Conservation (phyloP, 2,113 vertebrate species). For the Raja brachyura region DNA sequence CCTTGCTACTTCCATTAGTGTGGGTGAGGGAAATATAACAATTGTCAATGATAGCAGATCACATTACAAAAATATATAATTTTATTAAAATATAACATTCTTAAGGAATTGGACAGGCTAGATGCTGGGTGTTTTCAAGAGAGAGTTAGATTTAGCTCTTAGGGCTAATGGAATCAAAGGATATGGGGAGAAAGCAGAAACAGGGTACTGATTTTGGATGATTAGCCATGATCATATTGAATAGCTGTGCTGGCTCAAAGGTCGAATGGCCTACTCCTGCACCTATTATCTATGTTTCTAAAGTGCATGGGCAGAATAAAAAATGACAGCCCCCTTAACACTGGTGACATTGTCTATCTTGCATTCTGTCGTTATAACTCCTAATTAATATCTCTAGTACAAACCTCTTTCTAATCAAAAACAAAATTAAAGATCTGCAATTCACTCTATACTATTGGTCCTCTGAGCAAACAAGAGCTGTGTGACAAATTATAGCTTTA, state of each 20-base stretch:
- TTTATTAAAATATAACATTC: not conserved
- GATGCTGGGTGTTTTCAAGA: no score
- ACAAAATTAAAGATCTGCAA: not conserved
- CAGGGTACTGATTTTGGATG: no score
- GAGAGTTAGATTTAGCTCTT: no score
- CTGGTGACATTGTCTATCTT: not conserved
- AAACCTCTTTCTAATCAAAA: not conserved
- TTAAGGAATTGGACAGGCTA: no score
- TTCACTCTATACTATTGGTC: not conserved
- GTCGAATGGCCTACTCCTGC: no score
- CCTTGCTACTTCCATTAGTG: not conserved
- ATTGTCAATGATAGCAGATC: not conserved
- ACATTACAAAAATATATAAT: not conserved
- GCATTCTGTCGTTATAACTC: not conserved
- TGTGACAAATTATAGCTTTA: not conserved
- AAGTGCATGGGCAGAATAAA: not conserved
- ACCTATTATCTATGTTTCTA: no score
- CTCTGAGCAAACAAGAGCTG: not conserved
- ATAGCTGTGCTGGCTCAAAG: no score
- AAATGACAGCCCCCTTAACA: not conserved
- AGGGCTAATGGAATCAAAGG: no score
- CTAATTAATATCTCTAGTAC: not conserved
- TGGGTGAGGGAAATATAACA: not conserved
- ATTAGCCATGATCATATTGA: no score
- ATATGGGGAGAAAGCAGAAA: no score